These are phyloP conservation scores for Saimiri boliviensis DNA, from an alignment of 2,113 vertebrate species.

Conservation along the genomic window DNA sequence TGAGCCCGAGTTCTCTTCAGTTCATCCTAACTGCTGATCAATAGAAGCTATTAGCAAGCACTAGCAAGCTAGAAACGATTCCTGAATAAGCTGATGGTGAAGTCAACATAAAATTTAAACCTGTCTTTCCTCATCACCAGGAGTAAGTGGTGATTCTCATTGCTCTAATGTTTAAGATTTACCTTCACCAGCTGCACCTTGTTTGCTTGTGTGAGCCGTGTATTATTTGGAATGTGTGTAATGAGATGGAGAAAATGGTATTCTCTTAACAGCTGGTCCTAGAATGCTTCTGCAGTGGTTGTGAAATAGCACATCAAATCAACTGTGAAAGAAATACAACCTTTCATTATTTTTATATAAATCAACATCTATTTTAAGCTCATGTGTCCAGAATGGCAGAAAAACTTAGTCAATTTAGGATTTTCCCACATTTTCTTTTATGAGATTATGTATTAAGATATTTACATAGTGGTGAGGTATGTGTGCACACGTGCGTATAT, in stretches of 20 bases:
- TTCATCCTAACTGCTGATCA: fast-evolving
- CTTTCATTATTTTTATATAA: background rate
- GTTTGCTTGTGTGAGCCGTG: background rate
- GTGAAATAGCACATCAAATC: background rate
- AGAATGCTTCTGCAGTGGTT: background rate
- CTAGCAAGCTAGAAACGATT: fast-evolving
- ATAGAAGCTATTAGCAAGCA: background rate
- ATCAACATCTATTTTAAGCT: background rate
- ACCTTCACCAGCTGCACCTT: background rate
- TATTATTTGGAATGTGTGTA: fast-evolving
- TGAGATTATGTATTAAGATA: background rate
- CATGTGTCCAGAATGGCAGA: background rate
- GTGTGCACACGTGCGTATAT: background rate
- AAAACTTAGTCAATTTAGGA: background rate
- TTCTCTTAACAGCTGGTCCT: background rate
- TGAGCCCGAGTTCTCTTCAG: fast-evolving
- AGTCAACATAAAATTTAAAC: background rate
- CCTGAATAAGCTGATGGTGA: fast-evolving
- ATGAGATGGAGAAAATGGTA: background rate
- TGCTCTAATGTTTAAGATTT: fast-evolving
- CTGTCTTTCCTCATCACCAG: no score
- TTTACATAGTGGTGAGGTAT: background rate
- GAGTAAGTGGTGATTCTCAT: fast-evolving
- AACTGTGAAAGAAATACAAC: background rate
- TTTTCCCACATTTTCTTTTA: background rate